A percentile compares a stretch with the other conserved stretches of the same genome.
Conservation (phyloP, 2,113 vertebrate species). For the Hirundichthys speculiger region DNA sequence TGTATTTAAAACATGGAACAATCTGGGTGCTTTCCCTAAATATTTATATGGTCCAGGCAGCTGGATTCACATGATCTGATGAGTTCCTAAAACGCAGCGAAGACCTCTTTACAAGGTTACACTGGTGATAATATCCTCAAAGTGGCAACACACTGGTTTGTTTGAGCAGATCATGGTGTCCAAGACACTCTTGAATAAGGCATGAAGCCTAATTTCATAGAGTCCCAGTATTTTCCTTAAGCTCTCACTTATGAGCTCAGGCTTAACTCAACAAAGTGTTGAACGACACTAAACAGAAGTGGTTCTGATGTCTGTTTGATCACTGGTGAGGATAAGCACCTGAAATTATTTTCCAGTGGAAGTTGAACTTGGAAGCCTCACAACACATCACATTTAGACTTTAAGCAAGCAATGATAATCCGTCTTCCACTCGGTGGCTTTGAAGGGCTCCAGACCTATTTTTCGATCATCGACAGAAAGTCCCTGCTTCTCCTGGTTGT, state of each 20-base stretch:
- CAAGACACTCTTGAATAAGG: conserved; percentile 10
- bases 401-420: conserved; percentile 24
- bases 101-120: conserved; percentile 28
- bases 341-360: conserved; percentile 45
- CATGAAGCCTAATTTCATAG: conserved; percentile 1
- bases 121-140: conserved; percentile 19
- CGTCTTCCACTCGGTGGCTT: conserved; percentile 39
- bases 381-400: conserved; percentile 33
- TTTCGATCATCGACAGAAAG: conserved; percentile 59
- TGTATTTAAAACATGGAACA: conserved; percentile 37
- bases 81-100: conserved; percentile 16
- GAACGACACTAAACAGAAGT: conserved; percentile 45
- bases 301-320: conserved; percentile 37
- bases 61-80: conserved; percentile 21
- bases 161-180: conserved; percentile 19
- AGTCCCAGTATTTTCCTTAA: conserved; percentile 1
- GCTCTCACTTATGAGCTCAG: conserved; percentile 16
- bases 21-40: conserved; percentile 28
- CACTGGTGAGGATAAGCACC: conserved; percentile 39
- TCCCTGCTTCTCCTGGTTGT: conserved; percentile 46
- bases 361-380: conserved; percentile 30
- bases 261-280: conserved; percentile 40
- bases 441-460: conserved; percentile 57
- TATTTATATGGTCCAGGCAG: conserved; percentile 23
- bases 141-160: conserved; percentile 17